Base-by-base conservation (phyloP, 2,797 vertebrate species). In the Pogoniulus pusillus region DNA sequence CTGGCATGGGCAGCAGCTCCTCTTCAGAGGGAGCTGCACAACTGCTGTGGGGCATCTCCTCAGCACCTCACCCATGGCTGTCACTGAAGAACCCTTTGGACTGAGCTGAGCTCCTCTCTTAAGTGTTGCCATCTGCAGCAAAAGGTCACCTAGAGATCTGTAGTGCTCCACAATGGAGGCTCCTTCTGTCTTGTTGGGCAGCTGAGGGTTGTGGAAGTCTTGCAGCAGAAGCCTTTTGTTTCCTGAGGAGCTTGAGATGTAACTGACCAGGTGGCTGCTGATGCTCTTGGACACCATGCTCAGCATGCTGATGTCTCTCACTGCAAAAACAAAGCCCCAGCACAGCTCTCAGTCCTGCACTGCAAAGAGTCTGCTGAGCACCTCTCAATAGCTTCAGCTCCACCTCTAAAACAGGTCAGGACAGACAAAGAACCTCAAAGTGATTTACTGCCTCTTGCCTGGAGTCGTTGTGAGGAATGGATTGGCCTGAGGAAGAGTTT, bases 251-350 rank as follows among this genome's bases (percentile, higher is more conserved):
- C 97, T 98, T 81, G 97, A 98, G 91, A 99, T 97, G 94, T 98
- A 98, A 92, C 96, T 92, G 74, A 98, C 72, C 43, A 98, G 78
- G 53, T 54, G 93, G 70, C 51, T 85, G 87, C 93, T 97, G 91
- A 98, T 96, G 73, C 96, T 93, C 96, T 99, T 99, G 54, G 99
- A 99, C 82, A 97, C 98, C 98, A 99, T 98, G 96, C 98, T 98
- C 96, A 99, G 96, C 91, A 96, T 93, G 88, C 98, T 98, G 92
- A 98, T 97, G 69, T 99, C 98, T 87, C 95, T 96, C 96, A 98
- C 99, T 99, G 97, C 47, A 91, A 97, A 93, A 93, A 76, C 77
- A 96, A 95, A 95, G 53, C n/a, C n/a, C 72, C 86, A 4, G 71
- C 7, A 82, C 18, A 43, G 49, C 59, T 43, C 54, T 93, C 15